Conservation (phyloP, 92 coral and sea anemone genomes). For the Metridium senile region DNA sequence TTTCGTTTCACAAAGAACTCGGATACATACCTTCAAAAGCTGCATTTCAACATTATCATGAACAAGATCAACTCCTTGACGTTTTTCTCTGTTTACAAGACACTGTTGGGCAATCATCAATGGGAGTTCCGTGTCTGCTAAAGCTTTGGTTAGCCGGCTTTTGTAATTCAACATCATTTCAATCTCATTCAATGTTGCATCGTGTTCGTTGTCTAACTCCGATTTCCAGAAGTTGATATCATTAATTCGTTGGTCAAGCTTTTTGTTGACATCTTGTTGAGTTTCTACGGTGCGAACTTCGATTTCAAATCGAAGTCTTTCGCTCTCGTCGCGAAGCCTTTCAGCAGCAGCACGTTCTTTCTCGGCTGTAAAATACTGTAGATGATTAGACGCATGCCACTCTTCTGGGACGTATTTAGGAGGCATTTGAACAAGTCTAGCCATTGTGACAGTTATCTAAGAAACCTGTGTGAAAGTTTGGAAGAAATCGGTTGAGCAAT, state of each 20-base stretch:
- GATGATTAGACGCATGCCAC: conserved; percentile 91
- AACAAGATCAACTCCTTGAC: conserved; percentile 87
- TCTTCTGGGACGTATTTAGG: conserved; percentile 97
- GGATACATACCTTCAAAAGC: conserved; percentile 71
- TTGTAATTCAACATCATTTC: conserved; percentile 74
- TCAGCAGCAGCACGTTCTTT: conserved; percentile 90
- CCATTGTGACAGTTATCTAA: conserved; percentile 57
- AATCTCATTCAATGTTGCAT: conserved; percentile 81
- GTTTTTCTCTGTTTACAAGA: conserved; percentile 84
- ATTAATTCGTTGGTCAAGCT: conserved; percentile 87
- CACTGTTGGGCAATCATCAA: conserved; percentile 92
- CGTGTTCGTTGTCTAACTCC: conserved; percentile 88
- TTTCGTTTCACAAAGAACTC: not conserved
- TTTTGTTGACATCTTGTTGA: conserved; percentile 90
- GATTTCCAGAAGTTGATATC: conserved; percentile 95
- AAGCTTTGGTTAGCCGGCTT: conserved; percentile 77
- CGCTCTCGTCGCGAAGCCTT: conserved; percentile 95
- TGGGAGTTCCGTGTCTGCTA: conserved; percentile 91
- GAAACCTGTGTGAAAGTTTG: conserved; percentile 3
- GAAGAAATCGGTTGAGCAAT: conserved; percentile 1
- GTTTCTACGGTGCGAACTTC: conserved; percentile 90
- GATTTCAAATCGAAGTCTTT: conserved; percentile 85
- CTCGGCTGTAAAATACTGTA: conserved; percentile 90
- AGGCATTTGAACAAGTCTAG: conserved; percentile 92
- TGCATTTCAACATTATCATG: conserved; percentile 98